Evolutionary conservation across 1,140 invertebrate genomes (phyloP).

Genomic region (Conus ventricosus): DNA sequence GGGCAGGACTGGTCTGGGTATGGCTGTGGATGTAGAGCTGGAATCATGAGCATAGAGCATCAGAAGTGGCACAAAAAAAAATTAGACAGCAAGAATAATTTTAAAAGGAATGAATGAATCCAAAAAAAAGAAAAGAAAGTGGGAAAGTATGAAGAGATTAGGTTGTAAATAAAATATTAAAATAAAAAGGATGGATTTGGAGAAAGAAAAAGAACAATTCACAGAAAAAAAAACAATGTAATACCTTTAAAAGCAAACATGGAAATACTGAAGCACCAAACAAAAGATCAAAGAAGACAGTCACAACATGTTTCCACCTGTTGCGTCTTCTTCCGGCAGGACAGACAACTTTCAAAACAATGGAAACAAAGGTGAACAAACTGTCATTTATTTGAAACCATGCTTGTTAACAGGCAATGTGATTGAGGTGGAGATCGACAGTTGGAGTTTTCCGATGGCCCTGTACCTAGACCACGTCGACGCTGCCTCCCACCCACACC

Average conservation of each 20-base stretch:
- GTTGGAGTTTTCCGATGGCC: constrained; percentile 52
- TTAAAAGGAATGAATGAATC: too few relatives aligned
- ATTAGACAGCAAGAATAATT: too few relatives aligned
- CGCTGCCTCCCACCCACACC: constrained; percentile 56
- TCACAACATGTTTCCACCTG: background rate
- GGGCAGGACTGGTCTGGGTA: too few relatives aligned
- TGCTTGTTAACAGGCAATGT: constrained; percentile 37
- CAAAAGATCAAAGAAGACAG: background rate
- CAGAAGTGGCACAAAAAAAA: too few relatives aligned
- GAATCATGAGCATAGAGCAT: too few relatives aligned
- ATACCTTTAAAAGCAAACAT: background rate
- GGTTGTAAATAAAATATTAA: too few relatives aligned
- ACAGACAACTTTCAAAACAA: background rate
- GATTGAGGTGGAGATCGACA: constrained; percentile 53
- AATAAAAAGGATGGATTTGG: too few relatives aligned
- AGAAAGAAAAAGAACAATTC: too few relatives aligned
- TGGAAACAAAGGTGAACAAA: background rate
- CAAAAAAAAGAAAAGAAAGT: too few relatives aligned
- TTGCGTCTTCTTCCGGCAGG: background rate
- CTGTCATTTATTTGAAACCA: background rate
- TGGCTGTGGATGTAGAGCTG: too few relatives aligned
- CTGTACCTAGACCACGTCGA: constrained; percentile 40
- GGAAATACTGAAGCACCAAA: background rate
- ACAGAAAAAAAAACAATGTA: too few relatives aligned
- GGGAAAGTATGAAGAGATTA: too few relatives aligned